Percentiles rank a stretch among this genome's conserved stretches.
Evolutionary conservation across 1,140 invertebrate species (phyloP).

Genomic region (Drosophila carrolli): DNA sequence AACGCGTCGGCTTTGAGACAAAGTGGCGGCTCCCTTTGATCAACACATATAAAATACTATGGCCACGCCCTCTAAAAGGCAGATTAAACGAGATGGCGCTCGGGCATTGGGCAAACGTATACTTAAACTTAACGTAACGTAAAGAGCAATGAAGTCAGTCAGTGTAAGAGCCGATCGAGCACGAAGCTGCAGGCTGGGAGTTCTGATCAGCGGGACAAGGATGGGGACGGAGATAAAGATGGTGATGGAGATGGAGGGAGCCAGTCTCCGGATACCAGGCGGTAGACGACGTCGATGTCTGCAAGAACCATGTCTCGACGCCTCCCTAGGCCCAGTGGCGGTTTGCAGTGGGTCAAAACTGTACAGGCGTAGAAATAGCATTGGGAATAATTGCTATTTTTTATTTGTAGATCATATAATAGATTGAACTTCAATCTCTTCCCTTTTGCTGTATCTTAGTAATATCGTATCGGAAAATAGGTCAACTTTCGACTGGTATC

Average conservation of each 20-base stretch:
- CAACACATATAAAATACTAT: constrained; percentile 84
- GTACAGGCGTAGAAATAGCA: background rate
- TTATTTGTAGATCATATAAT: too few species aligned
- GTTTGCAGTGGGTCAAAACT: constrained; percentile 50
- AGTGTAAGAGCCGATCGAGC: constrained; percentile 43
- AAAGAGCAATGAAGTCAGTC: constrained; percentile 82
- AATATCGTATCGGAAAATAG: too few species aligned
- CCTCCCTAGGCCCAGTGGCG: constrained; percentile 68
- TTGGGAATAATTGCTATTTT: too few species aligned
- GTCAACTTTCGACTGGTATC: too few species aligned
- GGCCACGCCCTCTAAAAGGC: constrained; percentile 83
- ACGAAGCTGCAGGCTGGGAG: constrained; percentile 19
- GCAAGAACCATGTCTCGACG: constrained; percentile 49
- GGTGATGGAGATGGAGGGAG: constrained; percentile 1
- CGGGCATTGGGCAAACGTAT: constrained; percentile 74
- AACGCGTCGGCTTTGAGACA: constrained; percentile 55
- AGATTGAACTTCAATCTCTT: too few species aligned
- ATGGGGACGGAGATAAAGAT: background rate
- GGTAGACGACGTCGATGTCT: constrained; percentile 43
- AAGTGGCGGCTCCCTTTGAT: constrained; percentile 83
- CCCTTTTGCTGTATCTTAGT: too few species aligned
- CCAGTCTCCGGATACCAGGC: constrained; percentile 29
- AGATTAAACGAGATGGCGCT: constrained; percentile 85
- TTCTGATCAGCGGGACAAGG: background rate
- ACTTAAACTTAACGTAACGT: constrained; percentile 80